A percentile compares a stretch with the other conserved stretches of the same genome.
These are phyloP conservation scores for Hemiscyllium ocellatum DNA, from an alignment of 2,113 vertebrate genomes.

Conservation along the genomic window DNA sequence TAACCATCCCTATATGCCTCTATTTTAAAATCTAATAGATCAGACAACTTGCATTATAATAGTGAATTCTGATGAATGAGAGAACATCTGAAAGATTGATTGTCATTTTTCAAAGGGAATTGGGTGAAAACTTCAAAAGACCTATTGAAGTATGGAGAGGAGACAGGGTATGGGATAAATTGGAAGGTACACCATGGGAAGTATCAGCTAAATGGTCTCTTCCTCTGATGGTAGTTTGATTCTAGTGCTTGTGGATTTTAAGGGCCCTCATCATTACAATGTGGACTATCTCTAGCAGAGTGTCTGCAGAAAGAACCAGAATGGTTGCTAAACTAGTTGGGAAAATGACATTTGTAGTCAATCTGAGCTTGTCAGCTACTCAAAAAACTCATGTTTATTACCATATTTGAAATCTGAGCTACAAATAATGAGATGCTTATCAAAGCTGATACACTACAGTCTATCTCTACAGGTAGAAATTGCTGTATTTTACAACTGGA, in stretches of 20 bases:
- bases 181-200: background rate
- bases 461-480: background rate
- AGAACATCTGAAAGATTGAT: background rate
- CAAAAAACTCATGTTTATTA: background rate
- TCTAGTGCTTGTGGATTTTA: background rate
- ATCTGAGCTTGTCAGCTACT: background rate
- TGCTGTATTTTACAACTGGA: background rate
- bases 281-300: background rate
- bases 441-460: background rate
- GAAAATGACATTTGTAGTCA: background rate
- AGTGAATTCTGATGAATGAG: background rate
- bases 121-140: background rate
- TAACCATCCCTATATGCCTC: too few relatives aligned
- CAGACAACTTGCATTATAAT: too few relatives aligned
- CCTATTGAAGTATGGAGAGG: background rate
- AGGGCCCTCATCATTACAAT: background rate
- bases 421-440: background rate
- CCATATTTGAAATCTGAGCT: background rate
- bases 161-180: background rate
- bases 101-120: background rate
- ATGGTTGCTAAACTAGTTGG: background rate
- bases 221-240: background rate
- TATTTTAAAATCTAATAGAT: too few relatives aligned
- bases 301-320: background rate
- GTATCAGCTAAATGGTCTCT: too few relatives aligned